phyloP scores from a whole-genome alignment of 2,113 vertebrate species.

The Crotalus viridis region DNA sequence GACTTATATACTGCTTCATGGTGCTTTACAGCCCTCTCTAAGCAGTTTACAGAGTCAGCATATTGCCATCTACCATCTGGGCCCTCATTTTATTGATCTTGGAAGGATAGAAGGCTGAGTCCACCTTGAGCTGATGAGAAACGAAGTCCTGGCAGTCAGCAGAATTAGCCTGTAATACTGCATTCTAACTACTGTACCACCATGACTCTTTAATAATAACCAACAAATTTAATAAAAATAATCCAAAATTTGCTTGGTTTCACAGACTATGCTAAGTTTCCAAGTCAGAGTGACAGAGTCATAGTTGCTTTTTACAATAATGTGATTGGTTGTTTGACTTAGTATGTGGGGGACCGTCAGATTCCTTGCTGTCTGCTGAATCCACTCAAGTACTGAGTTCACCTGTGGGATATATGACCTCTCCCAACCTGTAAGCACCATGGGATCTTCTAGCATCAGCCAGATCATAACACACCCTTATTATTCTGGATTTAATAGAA shows the following conservation, averaged over 20 bases:
- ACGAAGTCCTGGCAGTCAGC: too few species aligned
- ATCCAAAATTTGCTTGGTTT: neutral
- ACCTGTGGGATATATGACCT: neutral
- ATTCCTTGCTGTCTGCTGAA: neutral
- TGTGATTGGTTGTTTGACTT: neutral
- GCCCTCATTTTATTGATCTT: too few species aligned
- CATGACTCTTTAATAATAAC: too few species aligned
- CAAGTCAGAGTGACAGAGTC: neutral
- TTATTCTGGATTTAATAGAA: neutral
- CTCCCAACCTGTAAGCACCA: neutral
- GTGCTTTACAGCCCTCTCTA: too few species aligned
- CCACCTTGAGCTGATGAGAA: too few species aligned
- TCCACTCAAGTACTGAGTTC: neutral
- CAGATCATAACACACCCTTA: neutral
- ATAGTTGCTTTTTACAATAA: neutral
- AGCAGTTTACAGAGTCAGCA: too few species aligned
- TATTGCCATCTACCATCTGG: too few species aligned
- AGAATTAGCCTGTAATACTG: too few species aligned
- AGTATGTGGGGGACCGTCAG: too few species aligned
- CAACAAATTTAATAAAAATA: neutral
- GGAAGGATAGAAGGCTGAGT: too few species aligned
- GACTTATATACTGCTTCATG: too few species aligned
- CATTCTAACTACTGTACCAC: too few species aligned
- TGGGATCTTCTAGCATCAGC: neutral
- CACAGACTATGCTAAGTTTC: neutral